Evolutionary conservation across 2,113 vertebrate genomes (phyloP), one percentile per base, ranked within the genome.

Genomic region (Chauna torquata): DNA sequence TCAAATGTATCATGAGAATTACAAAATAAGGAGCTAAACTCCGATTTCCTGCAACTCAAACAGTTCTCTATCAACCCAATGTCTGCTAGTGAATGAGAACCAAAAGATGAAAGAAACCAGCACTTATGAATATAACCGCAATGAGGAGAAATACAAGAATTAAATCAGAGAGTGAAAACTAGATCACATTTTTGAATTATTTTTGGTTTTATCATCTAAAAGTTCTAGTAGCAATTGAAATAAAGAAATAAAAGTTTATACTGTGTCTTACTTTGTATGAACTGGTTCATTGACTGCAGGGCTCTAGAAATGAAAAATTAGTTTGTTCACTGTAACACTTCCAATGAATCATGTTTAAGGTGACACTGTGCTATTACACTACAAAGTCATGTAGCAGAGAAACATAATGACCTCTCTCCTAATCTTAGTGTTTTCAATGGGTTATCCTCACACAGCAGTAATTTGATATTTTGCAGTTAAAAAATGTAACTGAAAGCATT

Each of bases 391-490:
- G 30, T 45, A 84, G 55, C 28, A 92, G 70, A 82, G 88, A 90
- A 92, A 89, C 64, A 80, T 91, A 96, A 96, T 91, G 94, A 90
- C 58, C 49, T 88, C 80, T 94, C 90, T 74, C 65, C 58, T 91
- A 95, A 95, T 82, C 49, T 80, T 42, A 40, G 50, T 66, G 34
- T 84, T 90, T 92, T 95, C 65, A 94, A 12, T 83, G 38, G 92
- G 88, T 18, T 82, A 78, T 83, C 95, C 75, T 96, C 38, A 78
- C 72, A 71, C 15, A 93, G 72, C 62, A 65, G 77, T 87, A 92
- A 95, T 96, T 94, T 95, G 44, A 68, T 79, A 92, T 79, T 97
- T 94, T 95, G 80, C 88, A 92, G 54, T 93, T 95, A 96, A 71
- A 96, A 94, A 94, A 91, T 75, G 77, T 91, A 95, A 87, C 86